Evolutionary conservation across 2,113 vertebrate genomes (phyloP), one percentile per base, ranked within the genome.

Genomic region (Scomber colias): DNA sequence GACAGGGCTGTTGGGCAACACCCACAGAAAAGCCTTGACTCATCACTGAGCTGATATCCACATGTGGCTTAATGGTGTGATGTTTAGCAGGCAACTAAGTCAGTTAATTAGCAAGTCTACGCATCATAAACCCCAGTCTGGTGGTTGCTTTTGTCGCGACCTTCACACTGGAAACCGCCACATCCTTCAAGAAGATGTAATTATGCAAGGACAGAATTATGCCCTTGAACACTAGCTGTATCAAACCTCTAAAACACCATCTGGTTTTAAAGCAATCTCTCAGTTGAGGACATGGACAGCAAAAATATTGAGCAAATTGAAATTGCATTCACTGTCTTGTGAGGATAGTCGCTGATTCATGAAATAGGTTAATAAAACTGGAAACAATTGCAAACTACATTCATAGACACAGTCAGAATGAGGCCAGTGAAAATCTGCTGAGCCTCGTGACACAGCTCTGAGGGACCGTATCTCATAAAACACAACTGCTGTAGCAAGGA

Each of bases 71-170:
- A 66, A 45, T 68, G 68, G 59, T 68, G 61, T 59, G 86, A 86
- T 17, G 57, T 64, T 66, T 35, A 69, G 50, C 68, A 48, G 57
- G 66, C 67, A 70, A 72, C 66, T 69, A 40, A 70, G 62, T 53
- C 62, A 62, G 63, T 88, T 83, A 81, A 83, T 90, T 89, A 90
- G 73, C 71, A 60, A 73, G 78, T 87, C 80, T 84, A 30, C 81
- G 75, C 83, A 75, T 77, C 83, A 73, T 77, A 89, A 84, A 88
- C 81, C 69, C 49, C 44, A 70, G 85, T 87, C 87, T 90, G 85
- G 87, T 0, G 88, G 82, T 86, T 71, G 72, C 88, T 84, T 27
- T 85, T 89, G 75, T 84, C 13, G 63, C 0, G 55, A 84, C 65
- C 73, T 66, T 81, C 16, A 8, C 21, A 5, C 49, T 83, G 63